phyloP scores from a whole-genome alignment of 2,888 invertebrate species.

The Himalopsyche tibetana region DNA sequence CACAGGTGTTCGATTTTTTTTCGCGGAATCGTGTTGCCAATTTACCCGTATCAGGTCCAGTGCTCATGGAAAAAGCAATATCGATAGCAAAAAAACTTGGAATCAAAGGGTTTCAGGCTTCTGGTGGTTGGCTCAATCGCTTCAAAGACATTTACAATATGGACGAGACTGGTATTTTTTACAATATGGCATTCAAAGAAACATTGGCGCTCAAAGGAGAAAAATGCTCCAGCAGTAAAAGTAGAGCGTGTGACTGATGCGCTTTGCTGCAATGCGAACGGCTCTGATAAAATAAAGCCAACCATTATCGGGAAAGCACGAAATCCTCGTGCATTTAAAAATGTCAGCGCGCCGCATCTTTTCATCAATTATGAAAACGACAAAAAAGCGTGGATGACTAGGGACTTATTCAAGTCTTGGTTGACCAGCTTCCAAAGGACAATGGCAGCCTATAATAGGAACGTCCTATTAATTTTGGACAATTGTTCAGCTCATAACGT shows the following conservation, averaged over 20 bases:
- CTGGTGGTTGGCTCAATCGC: too few species aligned
- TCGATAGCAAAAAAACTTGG: too few species aligned
- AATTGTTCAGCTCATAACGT: background rate
- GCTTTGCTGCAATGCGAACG: background rate
- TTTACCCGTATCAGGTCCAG: too few species aligned
- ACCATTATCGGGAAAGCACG: background rate
- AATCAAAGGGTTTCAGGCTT: too few species aligned
- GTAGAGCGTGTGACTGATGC: background rate
- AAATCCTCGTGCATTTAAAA: background rate
- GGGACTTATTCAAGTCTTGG: background rate
- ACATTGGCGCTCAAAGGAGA: too few species aligned
- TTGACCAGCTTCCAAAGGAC: background rate
- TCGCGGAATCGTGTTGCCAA: too few species aligned
- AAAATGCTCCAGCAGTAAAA: background rate
- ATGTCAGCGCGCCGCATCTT: background rate
- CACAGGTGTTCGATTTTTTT: too few species aligned
- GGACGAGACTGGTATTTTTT: too few species aligned
- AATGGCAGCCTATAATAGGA: background rate
- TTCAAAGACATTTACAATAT: too few species aligned
- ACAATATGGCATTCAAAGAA: too few species aligned
- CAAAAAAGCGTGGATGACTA: background rate
- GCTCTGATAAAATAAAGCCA: background rate
- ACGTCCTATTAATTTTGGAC: background rate
- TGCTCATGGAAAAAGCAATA: too few species aligned
- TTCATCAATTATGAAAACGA: background rate